Evolutionary conservation across 2,797 vertebrate species (phyloP), one percentile per base, ranked within the genome.

Genomic region (Chiroxiphia lanceolata): DNA sequence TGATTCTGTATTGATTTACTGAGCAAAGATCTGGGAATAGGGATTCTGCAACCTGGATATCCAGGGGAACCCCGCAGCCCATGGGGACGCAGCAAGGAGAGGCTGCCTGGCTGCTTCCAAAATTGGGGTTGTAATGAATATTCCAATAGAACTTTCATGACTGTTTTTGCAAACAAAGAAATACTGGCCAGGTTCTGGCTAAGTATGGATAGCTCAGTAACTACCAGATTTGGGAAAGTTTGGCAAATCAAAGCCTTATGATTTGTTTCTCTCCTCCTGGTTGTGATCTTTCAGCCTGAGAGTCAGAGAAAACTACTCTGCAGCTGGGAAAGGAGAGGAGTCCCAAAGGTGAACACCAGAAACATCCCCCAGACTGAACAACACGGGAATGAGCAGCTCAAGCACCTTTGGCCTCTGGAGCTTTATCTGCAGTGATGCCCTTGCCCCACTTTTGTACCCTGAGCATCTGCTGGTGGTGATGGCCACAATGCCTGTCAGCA

Each of bases 391-490:
- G 0, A 76, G 77, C 56, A 90, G 56, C 48, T 85, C 68, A 48
- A 0, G 2, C 1, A 2, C 31, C 71, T 93, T 76, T 64, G 54
- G 65, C 29, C 67, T 82, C 80, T 42, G 42, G 45, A 89, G 51
- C 59, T 76, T 47, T 51, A 76, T 33, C 83, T 65, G 56, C 81
- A 44, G 29, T 7, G 36, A 85, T 85, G 83, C 22, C 67, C 78
- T 90, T 84, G 91, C 44, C 59, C 70, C 87, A 79, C 21, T 74
- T 95, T 57, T 78, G 75, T 91, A 42, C 70, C 67, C 78, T 29
- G 38, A 10, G 36, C 69, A 67, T 81, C 71, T 95, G 68, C 54
- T 74, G 84, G 71, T 89, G 87, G 75, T 80, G 79, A 9, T 18
- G 51, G 45, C 84, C 67, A 69, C 19, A 11, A 40, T 51, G 33